Evolutionary conservation across 2,888 invertebrate species (phyloP), one percentile per base, ranked within the genome.

Genomic region (Therioaphis trifolii): DNA sequence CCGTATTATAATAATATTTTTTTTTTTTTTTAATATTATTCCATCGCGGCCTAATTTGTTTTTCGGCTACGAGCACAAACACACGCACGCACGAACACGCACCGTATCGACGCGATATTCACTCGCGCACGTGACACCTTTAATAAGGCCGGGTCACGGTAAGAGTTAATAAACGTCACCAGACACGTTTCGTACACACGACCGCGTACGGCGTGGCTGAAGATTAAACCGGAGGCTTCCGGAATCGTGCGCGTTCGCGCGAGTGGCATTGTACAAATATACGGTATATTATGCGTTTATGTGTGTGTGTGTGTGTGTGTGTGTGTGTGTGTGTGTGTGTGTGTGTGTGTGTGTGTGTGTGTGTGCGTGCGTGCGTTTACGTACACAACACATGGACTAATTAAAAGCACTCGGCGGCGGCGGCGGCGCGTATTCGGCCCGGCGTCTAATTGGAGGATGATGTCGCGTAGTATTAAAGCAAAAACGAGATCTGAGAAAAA

Each of bases 111-210:
- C 1, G 11, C 5, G 21, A 21, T 21, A n/a, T n/a, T n/a, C 21
- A 12, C 21, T 3, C 24, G 43, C 43, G 75, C 75, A 43, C 61
- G 75, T 61, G 75, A 75, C 75, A 43, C 61, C 40, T 75, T 61
- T 43, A 75, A 61, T 43, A 75, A 61, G 75, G 43, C 27, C 43
- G 27, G 75, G 75, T 61, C 75, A 27, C 40, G 27, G 61, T 61
- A 58, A 61, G 58, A 43, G 75, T 75, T 75, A 61, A 75, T 61
- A 75, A 75, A 75, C 75, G 61, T 61, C 75, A 61, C 75, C 21
- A 40, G 75, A 61, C 75, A 61, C 75, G 75, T 75, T 75, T 61
- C 43, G 75, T n/a, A 58, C 75, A 74, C 55, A 74, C 74, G 74
- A 58, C 74, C 74, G 55, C 11, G 35, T 9, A 24, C 55, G 27